Conservation (phyloP, 2,113 vertebrate species). For the Empidonax traillii region DNA sequence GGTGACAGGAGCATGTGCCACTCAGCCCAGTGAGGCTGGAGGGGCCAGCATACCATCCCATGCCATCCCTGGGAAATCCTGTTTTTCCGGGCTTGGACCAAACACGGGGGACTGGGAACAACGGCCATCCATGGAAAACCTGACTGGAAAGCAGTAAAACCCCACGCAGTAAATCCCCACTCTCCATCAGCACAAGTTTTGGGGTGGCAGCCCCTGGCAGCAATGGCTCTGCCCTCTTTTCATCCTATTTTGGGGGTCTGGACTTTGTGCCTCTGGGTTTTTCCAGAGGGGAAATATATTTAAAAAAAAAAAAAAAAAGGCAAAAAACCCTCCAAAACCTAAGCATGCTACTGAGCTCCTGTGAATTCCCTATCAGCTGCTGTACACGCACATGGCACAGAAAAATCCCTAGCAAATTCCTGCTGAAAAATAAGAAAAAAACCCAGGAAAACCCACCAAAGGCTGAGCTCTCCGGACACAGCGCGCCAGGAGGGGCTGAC, state of each 20-base stretch:
- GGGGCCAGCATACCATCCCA: background rate
- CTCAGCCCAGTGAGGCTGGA: background rate
- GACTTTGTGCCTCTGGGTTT: background rate
- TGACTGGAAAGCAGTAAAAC: background rate
- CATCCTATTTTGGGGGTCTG: background rate
- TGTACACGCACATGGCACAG: background rate
- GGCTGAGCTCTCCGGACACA: constrained; percentile 43
- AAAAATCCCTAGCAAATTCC: constrained; percentile 52
- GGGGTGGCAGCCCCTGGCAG: background rate
- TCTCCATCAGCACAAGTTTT: background rate
- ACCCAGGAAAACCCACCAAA: constrained; percentile 1
- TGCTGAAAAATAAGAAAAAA: constrained; percentile 15
- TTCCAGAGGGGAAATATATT: background rate
- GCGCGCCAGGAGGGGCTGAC: constrained; percentile 56
- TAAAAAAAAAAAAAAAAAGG: rapidly evolving
- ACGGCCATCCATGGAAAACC: background rate
- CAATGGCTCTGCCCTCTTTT: background rate
- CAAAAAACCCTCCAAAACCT: background rate
- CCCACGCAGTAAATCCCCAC: background rate
- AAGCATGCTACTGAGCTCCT: background rate
- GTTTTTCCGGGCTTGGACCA: background rate
- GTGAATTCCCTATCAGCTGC: constrained; percentile 37
- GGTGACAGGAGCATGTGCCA: background rate
- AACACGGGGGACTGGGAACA: background rate
- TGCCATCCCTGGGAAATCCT: rapidly evolving